These are phyloP conservation scores for Myopa tessellatipennis DNA, from an alignment of 2,888 invertebrate species.

Conservation along the genomic window DNA sequence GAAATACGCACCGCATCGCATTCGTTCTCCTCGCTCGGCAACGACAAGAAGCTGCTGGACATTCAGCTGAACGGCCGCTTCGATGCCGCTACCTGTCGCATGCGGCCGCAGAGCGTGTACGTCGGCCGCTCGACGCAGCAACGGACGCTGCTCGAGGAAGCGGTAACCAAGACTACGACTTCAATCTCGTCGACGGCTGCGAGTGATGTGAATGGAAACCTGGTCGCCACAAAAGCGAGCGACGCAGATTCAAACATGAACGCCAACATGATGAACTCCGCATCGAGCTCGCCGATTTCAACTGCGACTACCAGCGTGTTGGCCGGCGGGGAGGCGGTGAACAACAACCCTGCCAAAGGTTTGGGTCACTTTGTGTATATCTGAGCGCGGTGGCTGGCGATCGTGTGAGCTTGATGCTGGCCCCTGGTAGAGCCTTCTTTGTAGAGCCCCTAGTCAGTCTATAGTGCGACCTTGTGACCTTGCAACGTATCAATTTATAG, in stretches of 20 bases:
- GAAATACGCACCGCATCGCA: constrained; percentile 67
- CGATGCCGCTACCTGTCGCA: constrained; percentile 48
- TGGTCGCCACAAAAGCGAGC: constrained; percentile 20
- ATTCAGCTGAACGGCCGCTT: constrained; percentile 63
- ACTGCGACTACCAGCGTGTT: neutral
- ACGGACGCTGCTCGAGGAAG: constrained; percentile 49
- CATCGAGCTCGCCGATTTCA: neutral
- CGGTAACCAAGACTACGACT: constrained; percentile 30
- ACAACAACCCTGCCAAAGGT: constrained; percentile 67
- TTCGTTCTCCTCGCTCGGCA: constrained; percentile 67
- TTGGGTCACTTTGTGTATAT: constrained; percentile 68
- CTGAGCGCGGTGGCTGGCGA: constrained; percentile 48
- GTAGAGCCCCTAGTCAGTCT: no score
- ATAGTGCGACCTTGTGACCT: no score
- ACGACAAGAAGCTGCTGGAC: constrained; percentile 67
- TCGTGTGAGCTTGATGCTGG: no score
- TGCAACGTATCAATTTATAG: no score
- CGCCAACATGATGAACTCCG: constrained; percentile 27
- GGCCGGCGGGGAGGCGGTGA: constrained; percentile 60
- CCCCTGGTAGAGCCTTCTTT: no score
- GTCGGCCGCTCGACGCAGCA: constrained; percentile 45
- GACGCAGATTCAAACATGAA: neutral
- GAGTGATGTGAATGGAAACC: constrained; percentile 49
- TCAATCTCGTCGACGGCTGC: constrained; percentile 23
- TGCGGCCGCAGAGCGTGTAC: constrained; percentile 54